Conservation (phyloP, 2,888 invertebrate species). For the Leptothorax acervorum region DNA sequence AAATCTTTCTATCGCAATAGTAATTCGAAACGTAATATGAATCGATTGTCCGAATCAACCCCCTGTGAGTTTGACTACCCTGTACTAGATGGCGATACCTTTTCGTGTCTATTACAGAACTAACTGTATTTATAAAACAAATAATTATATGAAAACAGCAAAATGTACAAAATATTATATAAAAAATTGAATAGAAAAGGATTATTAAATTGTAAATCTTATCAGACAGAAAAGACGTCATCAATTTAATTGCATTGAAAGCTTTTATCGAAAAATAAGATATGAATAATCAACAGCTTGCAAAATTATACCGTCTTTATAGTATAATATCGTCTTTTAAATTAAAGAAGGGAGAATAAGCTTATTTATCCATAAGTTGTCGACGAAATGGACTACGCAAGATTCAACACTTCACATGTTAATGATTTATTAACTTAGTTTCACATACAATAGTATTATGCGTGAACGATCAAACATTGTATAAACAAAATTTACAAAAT, state of each 20-base stretch:
- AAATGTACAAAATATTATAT: not conserved
- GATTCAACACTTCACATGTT: conserved; percentile 83
- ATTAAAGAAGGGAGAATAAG: not conserved
- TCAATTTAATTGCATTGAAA: not conserved
- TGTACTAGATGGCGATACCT: conserved; percentile 21
- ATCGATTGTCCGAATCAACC: conserved; percentile 14
- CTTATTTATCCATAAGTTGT: not conserved
- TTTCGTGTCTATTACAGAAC: not conserved
- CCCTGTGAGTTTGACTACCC: not conserved
- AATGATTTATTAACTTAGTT: conserved; percentile 86
- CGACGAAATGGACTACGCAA: conserved; percentile 29
- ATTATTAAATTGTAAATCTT: not conserved
- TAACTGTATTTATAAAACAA: not conserved
- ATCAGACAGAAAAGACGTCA: not conserved
- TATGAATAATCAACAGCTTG: not conserved
- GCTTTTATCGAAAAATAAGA: not conserved
- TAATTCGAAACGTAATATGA: not conserved
- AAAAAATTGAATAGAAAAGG: not conserved
- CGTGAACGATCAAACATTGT: conserved; percentile 85
- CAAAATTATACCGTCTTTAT: not conserved
- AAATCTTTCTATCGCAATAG: not conserved
- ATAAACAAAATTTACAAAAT: conserved; percentile 86
- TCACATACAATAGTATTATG: conserved; percentile 86
- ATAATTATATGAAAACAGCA: not conserved
- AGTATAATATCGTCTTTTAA: not conserved